Percentiles rank a stretch among this genome's conserved stretches.
phyloP scores from a whole-genome alignment of 2,113 vertebrate genomes.

The Scomber japonicus region DNA sequence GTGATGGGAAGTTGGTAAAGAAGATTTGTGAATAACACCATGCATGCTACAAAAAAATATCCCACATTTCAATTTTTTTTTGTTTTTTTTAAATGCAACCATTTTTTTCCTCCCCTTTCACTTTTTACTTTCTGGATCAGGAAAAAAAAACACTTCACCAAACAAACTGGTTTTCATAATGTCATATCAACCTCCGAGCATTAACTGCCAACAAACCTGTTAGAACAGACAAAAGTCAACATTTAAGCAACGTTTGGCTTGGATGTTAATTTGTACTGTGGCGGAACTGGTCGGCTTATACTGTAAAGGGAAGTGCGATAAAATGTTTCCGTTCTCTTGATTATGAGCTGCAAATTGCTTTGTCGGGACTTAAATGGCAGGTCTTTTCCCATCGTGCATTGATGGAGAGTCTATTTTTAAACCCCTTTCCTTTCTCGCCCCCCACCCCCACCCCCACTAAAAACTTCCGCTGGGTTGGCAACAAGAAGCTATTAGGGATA shows the following conservation, averaged over 20 bases:
- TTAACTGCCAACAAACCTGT: background rate
- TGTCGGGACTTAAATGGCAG: constrained; percentile 80
- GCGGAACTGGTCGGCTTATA: constrained; percentile 58
- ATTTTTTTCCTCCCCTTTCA: background rate
- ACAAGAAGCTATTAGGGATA: constrained; percentile 75
- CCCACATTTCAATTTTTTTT: background rate
- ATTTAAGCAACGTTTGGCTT: constrained; percentile 10
- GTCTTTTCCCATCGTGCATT: constrained; percentile 74
- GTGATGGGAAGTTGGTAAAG: background rate
- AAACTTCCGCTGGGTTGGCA: constrained; percentile 78
- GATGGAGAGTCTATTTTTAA: constrained; percentile 81
- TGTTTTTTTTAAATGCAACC: background rate
- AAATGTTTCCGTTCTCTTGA: constrained; percentile 78
- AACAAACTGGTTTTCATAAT: constrained; percentile 1
- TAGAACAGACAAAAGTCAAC: background rate
- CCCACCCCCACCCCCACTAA: constrained; percentile 35
- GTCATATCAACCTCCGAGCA: background rate
- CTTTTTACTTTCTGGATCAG: background rate
- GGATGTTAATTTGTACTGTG: constrained; percentile 1
- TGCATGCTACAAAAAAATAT: background rate
- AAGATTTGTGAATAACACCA: background rate
- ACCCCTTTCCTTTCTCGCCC: constrained; percentile 56
- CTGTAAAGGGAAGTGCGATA: constrained; percentile 79
- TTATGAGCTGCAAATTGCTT: constrained; percentile 82
- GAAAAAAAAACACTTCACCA: background rate